These are phyloP conservation scores for Phoenicopterus ruber DNA, from an alignment of 2,113 vertebrate species.

Conservation along the genomic window DNA sequence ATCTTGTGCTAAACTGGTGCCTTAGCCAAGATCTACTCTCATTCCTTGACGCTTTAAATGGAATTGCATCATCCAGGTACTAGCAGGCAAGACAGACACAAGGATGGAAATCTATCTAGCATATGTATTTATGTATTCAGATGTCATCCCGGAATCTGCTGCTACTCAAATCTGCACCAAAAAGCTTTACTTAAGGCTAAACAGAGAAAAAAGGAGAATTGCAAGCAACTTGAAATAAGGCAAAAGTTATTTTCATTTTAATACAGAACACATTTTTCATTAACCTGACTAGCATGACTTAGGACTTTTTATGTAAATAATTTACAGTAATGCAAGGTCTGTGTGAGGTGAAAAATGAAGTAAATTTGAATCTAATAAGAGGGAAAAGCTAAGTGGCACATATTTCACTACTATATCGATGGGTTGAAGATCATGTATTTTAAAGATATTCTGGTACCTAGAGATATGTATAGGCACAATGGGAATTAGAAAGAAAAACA, in stretches of 20 bases:
- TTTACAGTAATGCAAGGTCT: not conserved
- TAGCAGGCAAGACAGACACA: not conserved
- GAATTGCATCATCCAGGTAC: not conserved
- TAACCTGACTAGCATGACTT: not conserved
- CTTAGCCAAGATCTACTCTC: not conserved
- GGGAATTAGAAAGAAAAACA: not conserved
- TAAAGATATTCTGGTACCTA: not conserved
- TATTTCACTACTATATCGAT: not conserved
- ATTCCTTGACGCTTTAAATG: not conserved
- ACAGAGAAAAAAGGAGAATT: not conserved
- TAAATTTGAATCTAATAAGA: not conserved
- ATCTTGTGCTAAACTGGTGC: not conserved
- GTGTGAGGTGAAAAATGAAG: not conserved
- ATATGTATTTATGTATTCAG: not conserved
- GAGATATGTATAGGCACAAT: not conserved
- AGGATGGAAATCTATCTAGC: not conserved
- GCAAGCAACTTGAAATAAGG: not conserved
- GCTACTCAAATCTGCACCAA: not conserved
- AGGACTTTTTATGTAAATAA: not conserved
- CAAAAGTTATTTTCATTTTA: not conserved
- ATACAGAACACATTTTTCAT: not conserved
- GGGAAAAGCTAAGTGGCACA: not conserved
- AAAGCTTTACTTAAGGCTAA: not conserved
- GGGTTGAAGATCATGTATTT: not conserved
- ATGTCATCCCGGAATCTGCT: not conserved